Evolutionary conservation across 2,797 vertebrate species (phyloP).

Genomic region (Mormyrus hasselquistii): DNA sequence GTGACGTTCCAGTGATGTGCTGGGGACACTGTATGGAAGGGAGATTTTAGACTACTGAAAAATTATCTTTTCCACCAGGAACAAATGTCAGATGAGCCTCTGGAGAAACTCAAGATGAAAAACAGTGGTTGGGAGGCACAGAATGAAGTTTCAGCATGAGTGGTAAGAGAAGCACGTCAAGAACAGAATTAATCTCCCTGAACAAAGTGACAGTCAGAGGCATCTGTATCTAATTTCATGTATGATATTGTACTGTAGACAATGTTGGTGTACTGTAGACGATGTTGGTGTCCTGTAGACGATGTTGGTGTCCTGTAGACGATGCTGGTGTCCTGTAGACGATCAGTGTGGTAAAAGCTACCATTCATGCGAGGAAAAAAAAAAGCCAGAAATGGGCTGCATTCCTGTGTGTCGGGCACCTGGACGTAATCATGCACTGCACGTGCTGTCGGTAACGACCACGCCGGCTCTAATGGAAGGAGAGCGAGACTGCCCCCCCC

Average conservation of each 20-base stretch:
- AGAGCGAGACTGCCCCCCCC: constrained; percentile 44
- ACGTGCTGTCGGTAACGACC: constrained; percentile 45
- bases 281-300: no score
- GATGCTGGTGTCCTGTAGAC: background rate
- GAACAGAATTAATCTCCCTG: background rate
- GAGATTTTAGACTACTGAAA: background rate
- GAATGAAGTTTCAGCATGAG: background rate
- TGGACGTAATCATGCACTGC: constrained; percentile 42
- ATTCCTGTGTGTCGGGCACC: background rate
- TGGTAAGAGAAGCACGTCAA: background rate
- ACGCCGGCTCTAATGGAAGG: constrained; percentile 45
- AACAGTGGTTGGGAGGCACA: background rate
- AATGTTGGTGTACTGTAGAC: background rate
- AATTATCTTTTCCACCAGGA: background rate
- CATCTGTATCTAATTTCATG: background rate
- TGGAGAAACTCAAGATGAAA: background rate
- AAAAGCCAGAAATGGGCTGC: background rate
- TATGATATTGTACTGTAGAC: background rate
- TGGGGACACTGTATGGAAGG: background rate
- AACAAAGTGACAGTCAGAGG: background rate
- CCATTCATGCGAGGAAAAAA: background rate
- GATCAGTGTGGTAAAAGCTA: background rate
- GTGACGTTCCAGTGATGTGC: background rate
- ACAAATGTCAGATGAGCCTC: background rate
- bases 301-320: background rate